phyloP scores from a whole-genome alignment of 2,888 invertebrate genomes.

The Pammene fasciana region DNA sequence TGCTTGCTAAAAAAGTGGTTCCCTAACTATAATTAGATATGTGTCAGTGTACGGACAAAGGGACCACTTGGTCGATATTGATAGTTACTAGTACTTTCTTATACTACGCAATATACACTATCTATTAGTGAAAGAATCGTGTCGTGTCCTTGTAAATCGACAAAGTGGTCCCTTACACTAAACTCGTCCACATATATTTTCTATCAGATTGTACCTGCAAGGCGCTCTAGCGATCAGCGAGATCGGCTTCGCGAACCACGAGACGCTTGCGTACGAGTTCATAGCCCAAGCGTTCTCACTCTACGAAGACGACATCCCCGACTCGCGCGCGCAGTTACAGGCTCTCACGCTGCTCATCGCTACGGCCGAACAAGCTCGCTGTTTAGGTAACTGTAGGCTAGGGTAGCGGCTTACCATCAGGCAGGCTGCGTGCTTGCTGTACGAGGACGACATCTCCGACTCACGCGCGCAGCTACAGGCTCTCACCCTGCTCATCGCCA shows the following conservation, averaged over 20 bases:
- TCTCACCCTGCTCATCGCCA: constrained; percentile 97
- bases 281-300: constrained; percentile 97
- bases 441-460: constrained; percentile 99
- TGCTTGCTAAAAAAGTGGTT: too few species aligned
- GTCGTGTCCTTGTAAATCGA: too few species aligned
- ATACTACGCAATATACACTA: too few species aligned
- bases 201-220: constrained; percentile 91
- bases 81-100: too few species aligned
- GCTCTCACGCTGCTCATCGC: constrained; percentile 98
- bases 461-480: constrained; percentile 98
- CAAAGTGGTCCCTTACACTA: too few species aligned
- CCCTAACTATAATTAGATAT: too few species aligned
- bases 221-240: constrained; percentile 96
- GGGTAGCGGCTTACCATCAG: too few species aligned
- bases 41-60: too few species aligned
- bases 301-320: constrained; percentile 99
- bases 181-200: too few species aligned
- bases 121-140: too few species aligned
- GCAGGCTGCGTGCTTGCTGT: constrained; percentile 98
- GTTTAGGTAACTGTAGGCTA: constrained; percentile 91
- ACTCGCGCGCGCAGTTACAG: constrained; percentile 97
- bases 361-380: constrained; percentile 96
- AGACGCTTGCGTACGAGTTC: constrained; percentile 99
- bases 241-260: constrained; percentile 96
- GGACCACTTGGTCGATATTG: too few species aligned